Conservation (phyloP, 2,888 invertebrate species). For the Fragum fragum region DNA sequence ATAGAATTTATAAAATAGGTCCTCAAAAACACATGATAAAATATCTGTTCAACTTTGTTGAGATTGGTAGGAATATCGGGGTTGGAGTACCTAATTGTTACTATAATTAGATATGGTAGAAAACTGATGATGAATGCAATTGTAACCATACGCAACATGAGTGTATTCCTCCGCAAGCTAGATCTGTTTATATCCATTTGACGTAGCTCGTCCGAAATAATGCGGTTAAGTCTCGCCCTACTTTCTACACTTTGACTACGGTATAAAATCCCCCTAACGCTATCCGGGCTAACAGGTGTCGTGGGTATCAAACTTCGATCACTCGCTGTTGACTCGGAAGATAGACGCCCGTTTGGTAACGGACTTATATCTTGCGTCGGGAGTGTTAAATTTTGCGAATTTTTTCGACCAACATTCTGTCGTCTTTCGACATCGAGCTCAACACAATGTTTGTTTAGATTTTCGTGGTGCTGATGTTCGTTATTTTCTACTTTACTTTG, state of each 20-base stretch:
- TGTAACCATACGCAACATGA: slow-evolving; percentile 64
- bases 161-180: slow-evolving; percentile 62
- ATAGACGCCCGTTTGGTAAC: slow-evolving; percentile 34
- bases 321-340: slow-evolving; percentile 44
- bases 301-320: slow-evolving; percentile 37
- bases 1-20: slow-evolving; percentile 65
- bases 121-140: slow-evolving; percentile 67
- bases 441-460: background rate
- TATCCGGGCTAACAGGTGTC: slow-evolving; percentile 52
- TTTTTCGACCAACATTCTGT: background rate
- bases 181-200: slow-evolving; percentile 56
- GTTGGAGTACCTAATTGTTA: slow-evolving; percentile 57
- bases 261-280: slow-evolving; percentile 50
- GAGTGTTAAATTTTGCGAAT: background rate
- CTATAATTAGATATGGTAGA: slow-evolving; percentile 62
- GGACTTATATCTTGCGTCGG: background rate
- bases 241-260: slow-evolving; percentile 64
- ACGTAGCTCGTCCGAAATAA: slow-evolving; percentile 59
- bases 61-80: slow-evolving; percentile 52
- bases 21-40: slow-evolving; percentile 58
- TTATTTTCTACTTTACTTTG: background rate
- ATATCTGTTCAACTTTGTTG: slow-evolving; percentile 54
- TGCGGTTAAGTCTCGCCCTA: slow-evolving; percentile 57
- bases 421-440: background rate
- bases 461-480: background rate